Percentiles rank a stretch among this genome's conserved stretches.
Conservation (phyloP, 2,888 invertebrate species). For the Caenorhabditis zanzibari region DNA sequence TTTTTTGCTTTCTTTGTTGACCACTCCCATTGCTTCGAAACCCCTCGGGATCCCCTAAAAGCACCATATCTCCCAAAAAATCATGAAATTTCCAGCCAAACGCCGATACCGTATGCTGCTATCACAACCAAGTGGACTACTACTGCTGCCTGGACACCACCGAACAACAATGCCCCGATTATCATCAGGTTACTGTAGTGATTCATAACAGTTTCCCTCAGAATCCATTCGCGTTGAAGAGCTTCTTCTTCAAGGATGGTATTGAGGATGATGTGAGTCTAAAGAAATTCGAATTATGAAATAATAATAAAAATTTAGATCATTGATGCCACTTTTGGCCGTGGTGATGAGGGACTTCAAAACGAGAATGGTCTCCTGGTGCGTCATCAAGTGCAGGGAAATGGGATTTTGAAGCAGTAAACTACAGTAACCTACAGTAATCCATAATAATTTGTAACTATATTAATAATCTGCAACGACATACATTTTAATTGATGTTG, state of each 20-base stretch:
- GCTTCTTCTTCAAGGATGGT: slow-evolving; percentile 82
- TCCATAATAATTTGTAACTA: slow-evolving; percentile 20
- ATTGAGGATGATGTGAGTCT: slow-evolving; percentile 74
- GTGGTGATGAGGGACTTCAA: slow-evolving; percentile 64
- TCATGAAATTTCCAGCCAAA: slow-evolving; percentile 75
- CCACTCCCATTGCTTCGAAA: no score
- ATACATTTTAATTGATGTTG: slow-evolving; percentile 13
- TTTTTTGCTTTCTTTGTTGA: not conserved
- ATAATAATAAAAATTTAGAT: slow-evolving; percentile 49
- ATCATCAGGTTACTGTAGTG: slow-evolving; percentile 82
- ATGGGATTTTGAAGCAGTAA: slow-evolving; percentile 41
- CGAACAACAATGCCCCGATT: slow-evolving; percentile 80
- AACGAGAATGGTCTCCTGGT: slow-evolving; percentile 73
- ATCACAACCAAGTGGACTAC: slow-evolving; percentile 83
- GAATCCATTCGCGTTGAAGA: slow-evolving; percentile 79
- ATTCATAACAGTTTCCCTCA: slow-evolving; percentile 83
- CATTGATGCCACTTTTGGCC: slow-evolving; percentile 62
- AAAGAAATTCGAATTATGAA: slow-evolving; percentile 17
- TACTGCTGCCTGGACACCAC: slow-evolving; percentile 82
- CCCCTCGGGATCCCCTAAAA: not conserved
- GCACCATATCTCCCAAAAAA: not conserved
- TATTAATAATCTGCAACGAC: slow-evolving; percentile 21
- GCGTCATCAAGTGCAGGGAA: slow-evolving; percentile 48
- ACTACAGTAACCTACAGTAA: not conserved
- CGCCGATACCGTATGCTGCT: slow-evolving; percentile 82